Evolutionary conservation across 92 coral and sea anemone genomes (phyloP).

Genomic region (Epizoanthus rinbou): DNA sequence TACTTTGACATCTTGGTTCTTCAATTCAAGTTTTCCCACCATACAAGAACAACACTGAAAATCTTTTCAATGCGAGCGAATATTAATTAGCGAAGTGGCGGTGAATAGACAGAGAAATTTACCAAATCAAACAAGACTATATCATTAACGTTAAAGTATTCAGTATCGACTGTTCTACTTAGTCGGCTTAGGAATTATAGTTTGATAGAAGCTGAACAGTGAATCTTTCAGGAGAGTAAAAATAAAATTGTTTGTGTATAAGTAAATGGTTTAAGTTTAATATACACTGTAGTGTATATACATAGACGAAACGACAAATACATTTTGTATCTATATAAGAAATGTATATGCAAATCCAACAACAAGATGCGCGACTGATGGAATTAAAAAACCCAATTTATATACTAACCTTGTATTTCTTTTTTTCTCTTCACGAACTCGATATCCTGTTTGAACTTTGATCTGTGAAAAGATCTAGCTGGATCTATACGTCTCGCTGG

Average conservation of each 20-base stretch:
- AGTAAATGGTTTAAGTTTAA: too few species aligned
- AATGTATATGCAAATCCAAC: neutral
- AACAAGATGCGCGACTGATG: neutral
- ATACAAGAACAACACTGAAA: neutral
- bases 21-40: too few species aligned
- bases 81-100: neutral
- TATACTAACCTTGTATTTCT: neutral
- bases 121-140: neutral
- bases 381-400: neutral
- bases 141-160: too few species aligned
- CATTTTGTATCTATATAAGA: too few species aligned
- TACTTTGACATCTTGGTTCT: slow-evolving; percentile 4
- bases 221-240: too few species aligned
- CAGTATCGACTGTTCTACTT: too few species aligned
- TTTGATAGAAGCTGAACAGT: too few species aligned
- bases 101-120: neutral
- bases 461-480: neutral
- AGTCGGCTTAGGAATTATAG: too few species aligned
- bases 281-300: too few species aligned
- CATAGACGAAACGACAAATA: too few species aligned
- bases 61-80: neutral
- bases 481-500: neutral
- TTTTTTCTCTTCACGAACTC: neutral
- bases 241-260: too few species aligned
- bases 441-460: slow-evolving; percentile 17